phyloP scores from a whole-genome alignment of 23 tunicate genomes.

The Clavelina lepadiformis region DNA sequence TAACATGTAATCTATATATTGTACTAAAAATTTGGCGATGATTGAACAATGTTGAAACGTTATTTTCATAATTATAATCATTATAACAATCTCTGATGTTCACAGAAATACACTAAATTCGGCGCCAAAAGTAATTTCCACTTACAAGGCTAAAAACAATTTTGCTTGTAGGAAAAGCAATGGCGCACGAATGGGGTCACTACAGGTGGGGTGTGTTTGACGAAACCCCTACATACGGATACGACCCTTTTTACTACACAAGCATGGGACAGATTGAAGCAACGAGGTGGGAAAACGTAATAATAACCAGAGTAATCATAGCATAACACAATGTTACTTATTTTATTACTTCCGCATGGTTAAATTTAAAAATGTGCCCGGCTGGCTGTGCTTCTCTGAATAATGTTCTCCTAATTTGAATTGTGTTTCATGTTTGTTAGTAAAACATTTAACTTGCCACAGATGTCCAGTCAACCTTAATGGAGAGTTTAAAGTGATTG shows the following conservation, averaged over 20 bases:
- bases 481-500: slow-evolving; percentile 35
- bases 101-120: no score
- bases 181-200: slow-evolving; percentile 69
- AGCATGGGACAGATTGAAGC: slow-evolving; percentile 49
- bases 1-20: background rate
- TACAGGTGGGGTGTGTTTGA: slow-evolving; percentile 74
- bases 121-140: no score
- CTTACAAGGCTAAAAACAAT: background rate
- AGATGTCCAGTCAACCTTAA: slow-evolving; percentile 45
- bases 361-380: no score
- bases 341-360: background rate
- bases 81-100: background rate
- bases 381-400: no score
- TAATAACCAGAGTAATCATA: background rate
- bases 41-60: background rate
- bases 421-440: background rate
- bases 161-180: slow-evolving; percentile 64
- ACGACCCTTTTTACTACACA: slow-evolving; percentile 24
- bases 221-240: slow-evolving; percentile 18
- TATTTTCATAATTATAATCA: background rate
- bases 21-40: background rate
- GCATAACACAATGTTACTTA: no score
- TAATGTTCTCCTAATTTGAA: background rate
- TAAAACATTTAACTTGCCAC: background rate
- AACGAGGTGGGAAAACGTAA: slow-evolving; percentile 16